Evolutionary conservation across 2,113 vertebrate genomes (phyloP), one percentile per base, ranked within the genome.

Genomic region (Spheniscus mendiculus): DNA sequence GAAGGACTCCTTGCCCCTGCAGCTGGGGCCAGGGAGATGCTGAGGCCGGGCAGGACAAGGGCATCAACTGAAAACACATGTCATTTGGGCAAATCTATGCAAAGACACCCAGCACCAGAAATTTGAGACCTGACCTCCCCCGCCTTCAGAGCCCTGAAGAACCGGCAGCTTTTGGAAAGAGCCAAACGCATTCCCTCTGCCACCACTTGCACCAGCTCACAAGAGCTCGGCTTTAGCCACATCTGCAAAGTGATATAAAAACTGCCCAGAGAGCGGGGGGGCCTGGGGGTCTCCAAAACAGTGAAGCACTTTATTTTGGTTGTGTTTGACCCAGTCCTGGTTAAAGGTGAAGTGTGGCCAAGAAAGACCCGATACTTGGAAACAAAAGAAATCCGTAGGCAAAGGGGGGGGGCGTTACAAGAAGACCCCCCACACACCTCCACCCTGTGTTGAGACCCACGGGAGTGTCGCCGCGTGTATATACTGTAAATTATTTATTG

Each of bases 401-500:
- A 73, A 86, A 53, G 74, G 13, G 4, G n/a, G n/a, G 29, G 55
- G 45, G 6, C 1, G 0, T 67, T 42, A 59, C 1, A 12, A 56
- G 45, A 81, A 55, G 36, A 7, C 5, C 23, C 20, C 94, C 40
- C 25, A 85, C 77, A 42, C 77, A 34, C 22, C 74, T 88, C 16
- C 96, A 96, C 95, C 96, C 65, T 98, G 91, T 67, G 94, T 98
- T 98, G 98, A 94, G 98, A 98, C 97, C 98, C 96, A 95, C 84
- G 95, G 97, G 98, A 85, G 95, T 96, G 97, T 98, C 98, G 97
- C 98, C 97, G 50, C 96, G 4, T 99, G 99, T 99, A 99, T 95
- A 99, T 99, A 99, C 95, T 99, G 99, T 99, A 99, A 99, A 99
- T 99, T 99, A 99, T 99, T 99, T 99, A 99, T 99, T 99, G 98